Conservation (phyloP, 2,888 invertebrate genomes). For the Apoda limacodes region DNA sequence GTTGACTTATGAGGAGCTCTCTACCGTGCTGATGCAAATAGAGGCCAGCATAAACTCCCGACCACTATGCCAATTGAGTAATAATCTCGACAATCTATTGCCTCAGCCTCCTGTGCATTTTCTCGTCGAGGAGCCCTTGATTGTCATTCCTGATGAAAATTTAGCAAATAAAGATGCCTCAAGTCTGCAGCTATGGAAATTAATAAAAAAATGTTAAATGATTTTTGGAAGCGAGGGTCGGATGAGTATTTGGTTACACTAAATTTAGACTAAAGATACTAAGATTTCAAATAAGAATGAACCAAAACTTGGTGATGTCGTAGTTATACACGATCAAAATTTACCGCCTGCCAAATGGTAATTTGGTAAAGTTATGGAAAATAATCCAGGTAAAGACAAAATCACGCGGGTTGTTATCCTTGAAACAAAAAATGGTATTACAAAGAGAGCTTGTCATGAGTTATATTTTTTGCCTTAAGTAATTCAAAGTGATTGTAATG, state of each 20-base stretch:
- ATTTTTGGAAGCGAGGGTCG: constrained; percentile 19
- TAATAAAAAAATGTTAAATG: constrained; percentile 19
- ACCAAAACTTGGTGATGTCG: constrained; percentile 18
- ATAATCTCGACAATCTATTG: constrained; percentile 13
- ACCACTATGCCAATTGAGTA: constrained; percentile 9
- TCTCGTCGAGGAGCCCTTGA: constrained; percentile 17
- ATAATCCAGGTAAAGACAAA: constrained; percentile 20
- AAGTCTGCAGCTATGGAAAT: constrained; percentile 15
- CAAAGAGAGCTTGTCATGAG: constrained; percentile 6
- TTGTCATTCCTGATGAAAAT: constrained; percentile 13
- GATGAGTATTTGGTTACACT: constrained; percentile 18
- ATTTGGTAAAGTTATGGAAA: constrained; percentile 15
- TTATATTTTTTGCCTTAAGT: constrained; percentile 4
- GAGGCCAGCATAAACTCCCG: constrained; percentile 17
- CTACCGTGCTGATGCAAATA: constrained; percentile 12
- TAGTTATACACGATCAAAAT: constrained; percentile 19
- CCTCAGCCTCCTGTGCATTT: constrained; percentile 18
- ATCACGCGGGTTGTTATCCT: constrained; percentile 13
- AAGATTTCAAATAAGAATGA: no score
- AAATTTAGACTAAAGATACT: constrained; percentile 13
- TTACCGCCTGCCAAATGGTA: constrained; percentile 20
- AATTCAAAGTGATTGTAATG: not conserved
- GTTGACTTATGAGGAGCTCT: constrained; percentile 14
- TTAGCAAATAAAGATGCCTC: constrained; percentile 2
- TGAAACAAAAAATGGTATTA: constrained; percentile 13